Conservation (phyloP, 2,797 vertebrate genomes). For the Pristis pectinata region DNA sequence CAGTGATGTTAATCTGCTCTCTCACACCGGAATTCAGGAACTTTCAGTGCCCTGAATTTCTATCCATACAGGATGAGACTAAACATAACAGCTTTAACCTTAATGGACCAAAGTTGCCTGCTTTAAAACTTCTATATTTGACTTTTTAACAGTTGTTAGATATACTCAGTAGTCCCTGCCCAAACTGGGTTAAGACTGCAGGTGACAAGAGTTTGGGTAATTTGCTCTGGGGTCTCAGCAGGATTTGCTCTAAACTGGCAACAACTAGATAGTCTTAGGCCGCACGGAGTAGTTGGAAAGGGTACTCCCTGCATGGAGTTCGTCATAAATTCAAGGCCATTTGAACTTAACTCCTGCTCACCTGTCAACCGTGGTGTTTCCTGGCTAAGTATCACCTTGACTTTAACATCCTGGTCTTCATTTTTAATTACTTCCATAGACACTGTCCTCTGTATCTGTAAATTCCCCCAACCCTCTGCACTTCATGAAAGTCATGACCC, state of each 20-base stretch:
- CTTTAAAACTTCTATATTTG: not conserved
- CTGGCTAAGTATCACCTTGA: too few species aligned
- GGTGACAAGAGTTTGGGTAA: not conserved
- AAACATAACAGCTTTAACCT: not conserved
- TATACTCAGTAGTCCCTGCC: not conserved
- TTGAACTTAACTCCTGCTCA: not conserved
- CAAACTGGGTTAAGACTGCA: not conserved
- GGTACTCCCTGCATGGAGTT: not conserved
- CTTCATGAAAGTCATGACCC: too few species aligned
- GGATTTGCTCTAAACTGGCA: not conserved
- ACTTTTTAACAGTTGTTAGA: not conserved
- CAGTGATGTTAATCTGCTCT: not conserved
- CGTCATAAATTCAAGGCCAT: too few species aligned
- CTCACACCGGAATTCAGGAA: not conserved
- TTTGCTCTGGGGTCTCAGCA: not conserved
- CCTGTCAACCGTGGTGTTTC: too few species aligned
- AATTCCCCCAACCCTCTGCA: too few species aligned
- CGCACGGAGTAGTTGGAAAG: not conserved
- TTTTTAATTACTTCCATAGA: too few species aligned
- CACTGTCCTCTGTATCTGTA: too few species aligned
- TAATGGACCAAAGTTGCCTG: not conserved
- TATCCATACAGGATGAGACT: not conserved
- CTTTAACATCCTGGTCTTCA: too few species aligned
- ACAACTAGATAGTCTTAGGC: not conserved
- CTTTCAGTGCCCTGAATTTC: not conserved